Evolutionary conservation across 2,888 invertebrate genomes (phyloP), one percentile per base, ranked within the genome.

Genomic region (Eudemis profundana): DNA sequence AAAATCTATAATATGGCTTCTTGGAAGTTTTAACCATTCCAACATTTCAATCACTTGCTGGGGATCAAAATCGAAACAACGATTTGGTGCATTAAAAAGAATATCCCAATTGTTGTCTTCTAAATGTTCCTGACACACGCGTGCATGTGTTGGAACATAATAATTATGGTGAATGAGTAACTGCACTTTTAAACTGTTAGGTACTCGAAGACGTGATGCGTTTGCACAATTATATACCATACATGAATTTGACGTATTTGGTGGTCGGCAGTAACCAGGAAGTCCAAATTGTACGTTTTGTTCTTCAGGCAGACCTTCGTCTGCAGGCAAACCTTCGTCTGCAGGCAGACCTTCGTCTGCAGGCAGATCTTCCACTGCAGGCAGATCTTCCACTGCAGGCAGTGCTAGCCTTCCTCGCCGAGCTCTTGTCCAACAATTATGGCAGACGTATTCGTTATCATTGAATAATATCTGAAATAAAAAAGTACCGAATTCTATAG

Each of bases 41-140:
- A 61, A 50, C 61, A 51, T 62, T 53, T 62, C 62, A 53, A 33
- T 44, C 27, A 62, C 53, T 46, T 62, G 62, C 38, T 53, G 53
- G 15, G 61, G 61, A 29, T 15, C 44, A 62, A 62, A 51, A 53
- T 62, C 53, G 53, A 62, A 62, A 53, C 62, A 62, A 15, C 51
- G 53, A 62, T 62, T 62, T 53, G 27, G 44, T 62, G 53, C 62
- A 36, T 53, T 53, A 44, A 62, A 53, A 42, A 54, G 51, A 53
- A 15, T 46, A 62, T 62, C 62, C 62, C 62, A 62, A 14, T 19
- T 33, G 46, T 62, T 38, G 14, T 51, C 29, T 61, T 61, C 51
- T 50, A 61, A 50, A 50, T 61, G 61, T 21, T 61, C 61, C 40
- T 50, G 50, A 61, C 61, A 61, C 40, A 61, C 61, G 49, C 61